Evolutionary conservation across 2,888 invertebrate species (phyloP), one percentile per base, ranked within the genome.

Genomic region (Clitarchus hookeri): DNA sequence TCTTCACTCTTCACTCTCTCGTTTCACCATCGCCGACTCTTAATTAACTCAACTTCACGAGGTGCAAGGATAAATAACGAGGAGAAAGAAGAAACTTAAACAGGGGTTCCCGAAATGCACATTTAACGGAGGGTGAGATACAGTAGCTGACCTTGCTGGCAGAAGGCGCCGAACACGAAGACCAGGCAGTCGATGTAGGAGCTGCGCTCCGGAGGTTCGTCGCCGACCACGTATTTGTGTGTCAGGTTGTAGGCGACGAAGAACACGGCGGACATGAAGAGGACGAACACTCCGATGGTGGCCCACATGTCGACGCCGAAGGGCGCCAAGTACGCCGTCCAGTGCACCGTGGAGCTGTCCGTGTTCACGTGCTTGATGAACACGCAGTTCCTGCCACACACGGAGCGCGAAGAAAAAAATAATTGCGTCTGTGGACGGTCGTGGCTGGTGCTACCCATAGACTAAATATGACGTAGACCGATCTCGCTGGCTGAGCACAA

Each of bases 101-200:
- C 36, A 36, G 36, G 36, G 36, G 36, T 36, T 36, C 4, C 36
- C 36, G 4, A 36, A 36, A 4, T 36, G 36, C 36, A 36, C 36
- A 3, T 36, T 36, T 36, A 36, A 1, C 36, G 36, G 36, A 36
- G 36, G 36, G 36, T 4, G 4, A 36, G 36, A 36, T 36, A 4
- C 36, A 36, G 36, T 36, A 53, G 53, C 79, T 79, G 9, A 82
- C 82, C 82, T 82, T 82, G 82, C 44, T 82, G 82, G 82, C 82
- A 82, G 82, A 82, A 82, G 26, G 82, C 82, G 19, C 82, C 82
- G 23, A 27, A 44, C 12, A 82, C 82, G 82, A 36, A 82, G 27
- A 82, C 65, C 19, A 65, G 23, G n/a, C 65, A 65, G n/a, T 65
- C 65, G n/a, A 65, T 65, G 65, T n/a, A 65, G 65, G 65, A 65